Percentiles rank a stretch among this genome's conserved stretches.
Evolutionary conservation across 1,140 invertebrate genomes (phyloP).

Genomic region (Sitobion miscanthi): DNA sequence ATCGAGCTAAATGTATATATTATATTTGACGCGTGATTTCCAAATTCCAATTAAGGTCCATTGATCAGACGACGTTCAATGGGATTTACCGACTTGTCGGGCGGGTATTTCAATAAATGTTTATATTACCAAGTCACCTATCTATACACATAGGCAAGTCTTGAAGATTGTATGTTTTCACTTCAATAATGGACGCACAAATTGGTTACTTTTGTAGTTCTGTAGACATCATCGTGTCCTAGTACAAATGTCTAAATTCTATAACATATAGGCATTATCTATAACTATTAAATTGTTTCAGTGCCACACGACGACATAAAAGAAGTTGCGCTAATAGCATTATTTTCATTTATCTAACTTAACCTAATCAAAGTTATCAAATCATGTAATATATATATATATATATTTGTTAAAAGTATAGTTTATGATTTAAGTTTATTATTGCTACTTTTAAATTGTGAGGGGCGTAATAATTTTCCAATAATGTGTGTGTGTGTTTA

Average conservation of each 20-base stretch:
- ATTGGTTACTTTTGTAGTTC: background rate
- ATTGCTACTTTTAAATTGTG: too few relatives aligned
- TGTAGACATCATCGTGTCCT: background rate
- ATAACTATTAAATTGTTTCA: background rate
- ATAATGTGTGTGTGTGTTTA: too few relatives aligned
- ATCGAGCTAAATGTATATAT: background rate
- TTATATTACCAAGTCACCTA: background rate
- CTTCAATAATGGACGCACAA: background rate
- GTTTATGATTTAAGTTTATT: too few relatives aligned
- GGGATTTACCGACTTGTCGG: background rate
- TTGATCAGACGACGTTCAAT: background rate
- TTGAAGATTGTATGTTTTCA: background rate
- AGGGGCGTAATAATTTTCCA: too few relatives aligned
- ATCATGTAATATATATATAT: too few relatives aligned
- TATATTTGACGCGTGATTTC: background rate
- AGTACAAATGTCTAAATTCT: background rate
- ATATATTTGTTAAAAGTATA: too few relatives aligned
- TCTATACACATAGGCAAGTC: too few relatives aligned
- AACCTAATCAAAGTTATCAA: too few relatives aligned
- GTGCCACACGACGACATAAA: background rate
- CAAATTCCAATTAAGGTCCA: background rate
- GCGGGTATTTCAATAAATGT: background rate
- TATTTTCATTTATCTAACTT: too few relatives aligned
- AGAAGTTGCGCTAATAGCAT: too few relatives aligned
- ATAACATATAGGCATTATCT: background rate